Evolutionary conservation across 1,140 invertebrate species (phyloP).

Genomic region (Orussus abietinus): DNA sequence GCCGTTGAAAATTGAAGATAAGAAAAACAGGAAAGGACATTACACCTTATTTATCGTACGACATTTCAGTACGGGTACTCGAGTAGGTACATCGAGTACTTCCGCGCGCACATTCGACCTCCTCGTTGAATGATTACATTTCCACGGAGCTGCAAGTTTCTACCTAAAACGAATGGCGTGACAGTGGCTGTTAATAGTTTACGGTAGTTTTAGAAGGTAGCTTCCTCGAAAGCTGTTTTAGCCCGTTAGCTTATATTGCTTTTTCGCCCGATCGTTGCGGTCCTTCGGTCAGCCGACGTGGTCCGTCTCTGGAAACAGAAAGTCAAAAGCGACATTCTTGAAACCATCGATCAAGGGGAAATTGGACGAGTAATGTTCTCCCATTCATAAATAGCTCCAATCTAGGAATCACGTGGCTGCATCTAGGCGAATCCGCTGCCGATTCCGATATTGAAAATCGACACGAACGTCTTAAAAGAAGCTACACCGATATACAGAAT

Average conservation of each 20-base stretch:
- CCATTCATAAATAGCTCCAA: slow-evolving; percentile 40
- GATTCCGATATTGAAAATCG: neutral
- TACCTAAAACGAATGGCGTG: slow-evolving; percentile 10
- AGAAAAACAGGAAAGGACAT: slow-evolving; percentile 3
- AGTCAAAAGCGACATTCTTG: slow-evolving; percentile 32
- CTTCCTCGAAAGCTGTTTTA: slow-evolving; percentile 21
- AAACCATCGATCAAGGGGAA: slow-evolving; percentile 16
- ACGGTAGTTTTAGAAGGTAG: slow-evolving; percentile 31
- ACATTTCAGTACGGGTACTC: slow-evolving; percentile 1
- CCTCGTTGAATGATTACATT: slow-evolving; percentile 2
- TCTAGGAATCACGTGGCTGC: too few species aligned
- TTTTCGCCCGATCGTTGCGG: slow-evolving; percentile 29
- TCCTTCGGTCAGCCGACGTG: slow-evolving; percentile 37
- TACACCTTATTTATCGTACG: neutral
- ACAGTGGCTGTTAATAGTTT: slow-evolving; percentile 8
- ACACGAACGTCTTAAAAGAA: neutral
- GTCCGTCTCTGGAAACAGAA: slow-evolving; percentile 48
- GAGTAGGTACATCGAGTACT: neutral
- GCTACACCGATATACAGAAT: neutral
- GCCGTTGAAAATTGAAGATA: neutral
- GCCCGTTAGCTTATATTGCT: slow-evolving; percentile 30
- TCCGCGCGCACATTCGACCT: too few species aligned
- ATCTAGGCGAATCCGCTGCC: too few species aligned
- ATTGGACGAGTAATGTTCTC: too few species aligned
- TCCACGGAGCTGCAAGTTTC: slow-evolving; percentile 16